These are phyloP conservation scores for Sepiola atlantica DNA, from an alignment of 2,888 invertebrate species.

Conservation along the genomic window DNA sequence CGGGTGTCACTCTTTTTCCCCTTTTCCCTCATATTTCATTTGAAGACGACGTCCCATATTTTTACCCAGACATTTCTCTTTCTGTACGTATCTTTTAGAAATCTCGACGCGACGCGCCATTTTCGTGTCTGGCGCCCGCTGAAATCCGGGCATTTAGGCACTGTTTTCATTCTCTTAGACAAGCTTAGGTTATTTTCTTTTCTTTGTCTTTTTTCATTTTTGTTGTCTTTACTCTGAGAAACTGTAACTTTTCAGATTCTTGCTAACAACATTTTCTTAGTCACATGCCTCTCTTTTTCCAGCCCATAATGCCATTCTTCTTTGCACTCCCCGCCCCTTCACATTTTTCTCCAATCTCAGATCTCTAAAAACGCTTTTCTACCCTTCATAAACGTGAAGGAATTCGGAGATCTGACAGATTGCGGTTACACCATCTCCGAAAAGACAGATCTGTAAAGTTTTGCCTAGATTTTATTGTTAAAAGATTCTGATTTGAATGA, in stretches of 20 bases:
- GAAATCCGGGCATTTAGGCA: not conserved
- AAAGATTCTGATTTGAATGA: not conserved
- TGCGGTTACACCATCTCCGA: not conserved
- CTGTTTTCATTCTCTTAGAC: not conserved
- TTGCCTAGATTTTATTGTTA: not conserved
- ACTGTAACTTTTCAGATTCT: not conserved
- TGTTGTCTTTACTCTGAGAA: not conserved
- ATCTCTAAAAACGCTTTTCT: not conserved
- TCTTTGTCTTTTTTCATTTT: not conserved
- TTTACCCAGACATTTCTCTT: not conserved
- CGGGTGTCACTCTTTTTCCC: not conserved
- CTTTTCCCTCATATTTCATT: not conserved
- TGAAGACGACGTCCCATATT: not conserved
- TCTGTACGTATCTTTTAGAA: not conserved
- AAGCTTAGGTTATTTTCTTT: not conserved
- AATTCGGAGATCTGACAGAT: not conserved
- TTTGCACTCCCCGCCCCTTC: not conserved
- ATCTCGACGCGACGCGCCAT: not conserved
- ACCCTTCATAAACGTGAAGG: not conserved
- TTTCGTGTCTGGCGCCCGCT: not conserved
- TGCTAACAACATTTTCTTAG: not conserved
- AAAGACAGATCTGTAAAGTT: not conserved
- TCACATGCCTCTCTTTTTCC: not conserved
- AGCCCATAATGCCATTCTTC: not conserved
- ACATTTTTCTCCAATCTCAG: not conserved